phyloP scores from a whole-genome alignment of 2,797 vertebrate genomes.

The Taenioides sp. region DNA sequence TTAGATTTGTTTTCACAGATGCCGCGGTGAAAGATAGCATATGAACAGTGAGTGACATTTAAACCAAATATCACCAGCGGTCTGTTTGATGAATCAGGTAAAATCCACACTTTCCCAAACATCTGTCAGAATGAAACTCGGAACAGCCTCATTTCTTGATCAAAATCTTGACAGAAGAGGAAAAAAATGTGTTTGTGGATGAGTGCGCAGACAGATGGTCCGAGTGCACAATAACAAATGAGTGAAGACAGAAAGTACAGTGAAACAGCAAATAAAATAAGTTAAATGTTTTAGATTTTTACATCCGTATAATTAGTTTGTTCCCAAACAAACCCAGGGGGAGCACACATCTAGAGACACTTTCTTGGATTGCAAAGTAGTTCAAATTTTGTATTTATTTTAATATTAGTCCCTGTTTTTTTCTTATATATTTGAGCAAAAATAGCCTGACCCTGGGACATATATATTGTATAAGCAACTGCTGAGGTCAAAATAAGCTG shows the following conservation, averaged over 20 bases:
- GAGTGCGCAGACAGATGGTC: conserved; percentile 2
- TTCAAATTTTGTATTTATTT: too few relatives aligned
- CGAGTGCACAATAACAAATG: neutral
- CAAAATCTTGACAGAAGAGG: conserved; percentile 1
- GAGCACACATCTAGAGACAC: too few relatives aligned
- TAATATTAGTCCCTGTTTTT: too few relatives aligned
- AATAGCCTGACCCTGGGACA: too few relatives aligned
- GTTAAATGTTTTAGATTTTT: neutral
- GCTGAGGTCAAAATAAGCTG: too few relatives aligned
- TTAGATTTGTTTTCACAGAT: conserved; percentile 5
- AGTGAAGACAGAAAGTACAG: neutral
- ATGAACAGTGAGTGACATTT: conserved; percentile 3
- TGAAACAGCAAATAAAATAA: neutral
- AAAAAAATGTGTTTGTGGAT: neutral
- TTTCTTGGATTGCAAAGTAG: too few relatives aligned
- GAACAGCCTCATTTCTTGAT: neutral
- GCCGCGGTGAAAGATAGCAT: neutral
- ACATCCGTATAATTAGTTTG: neutral
- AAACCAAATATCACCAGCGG: conserved; percentile 4
- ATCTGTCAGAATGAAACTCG: conserved; percentile 8
- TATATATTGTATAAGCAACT: too few relatives aligned
- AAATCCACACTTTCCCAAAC: neutral
- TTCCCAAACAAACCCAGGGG: too few relatives aligned
- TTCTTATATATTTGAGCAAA: too few relatives aligned
- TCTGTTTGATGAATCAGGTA: conserved; percentile 8